phyloP scores from a whole-genome alignment of 2,113 vertebrate species.

The Rhea americana region DNA sequence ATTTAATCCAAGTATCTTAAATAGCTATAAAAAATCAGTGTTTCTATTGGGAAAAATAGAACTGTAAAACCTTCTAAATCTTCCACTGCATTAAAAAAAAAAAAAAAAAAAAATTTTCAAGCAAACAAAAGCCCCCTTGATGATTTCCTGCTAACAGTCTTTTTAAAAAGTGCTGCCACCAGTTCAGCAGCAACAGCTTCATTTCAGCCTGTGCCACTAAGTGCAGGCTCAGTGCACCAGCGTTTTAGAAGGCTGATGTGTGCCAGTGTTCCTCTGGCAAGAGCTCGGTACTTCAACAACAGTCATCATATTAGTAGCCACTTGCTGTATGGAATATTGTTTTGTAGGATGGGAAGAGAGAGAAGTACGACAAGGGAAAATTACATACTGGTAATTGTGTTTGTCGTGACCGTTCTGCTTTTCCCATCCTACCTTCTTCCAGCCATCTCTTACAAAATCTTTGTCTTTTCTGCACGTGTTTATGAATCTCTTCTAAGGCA shows the following conservation, averaged over 20 bases:
- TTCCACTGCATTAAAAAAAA: not conserved
- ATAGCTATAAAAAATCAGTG: not conserved
- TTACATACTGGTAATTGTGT: slow-evolving; percentile 68
- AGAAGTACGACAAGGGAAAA: slow-evolving; percentile 62
- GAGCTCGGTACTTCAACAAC: not conserved
- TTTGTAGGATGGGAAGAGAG: slow-evolving; percentile 71
- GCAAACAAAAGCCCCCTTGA: not conserved
- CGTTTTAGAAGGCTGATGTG: accelerated
- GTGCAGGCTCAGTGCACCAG: not conserved
- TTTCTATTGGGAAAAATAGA: not conserved
- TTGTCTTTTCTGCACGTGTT: slow-evolving; percentile 58
- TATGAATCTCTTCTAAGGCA: slow-evolving; percentile 61
- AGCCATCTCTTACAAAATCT: slow-evolving; percentile 60
- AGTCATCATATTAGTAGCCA: not conserved
- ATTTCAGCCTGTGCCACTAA: not conserved
- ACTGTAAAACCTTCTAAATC: not conserved
- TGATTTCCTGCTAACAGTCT: not conserved
- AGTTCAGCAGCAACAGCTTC: not conserved
- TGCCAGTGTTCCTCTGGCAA: not conserved
- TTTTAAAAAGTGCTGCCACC: not conserved
- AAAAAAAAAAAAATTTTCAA: not conserved
- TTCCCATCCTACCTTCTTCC: slow-evolving; percentile 68
- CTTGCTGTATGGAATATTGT: slow-evolving; percentile 77
- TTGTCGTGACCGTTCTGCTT: slow-evolving; percentile 66
- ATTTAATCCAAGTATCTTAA: not conserved